Evolutionary conservation across 2,113 vertebrate genomes (phyloP).

Genomic region (Marcusenius ussheri): DNA sequence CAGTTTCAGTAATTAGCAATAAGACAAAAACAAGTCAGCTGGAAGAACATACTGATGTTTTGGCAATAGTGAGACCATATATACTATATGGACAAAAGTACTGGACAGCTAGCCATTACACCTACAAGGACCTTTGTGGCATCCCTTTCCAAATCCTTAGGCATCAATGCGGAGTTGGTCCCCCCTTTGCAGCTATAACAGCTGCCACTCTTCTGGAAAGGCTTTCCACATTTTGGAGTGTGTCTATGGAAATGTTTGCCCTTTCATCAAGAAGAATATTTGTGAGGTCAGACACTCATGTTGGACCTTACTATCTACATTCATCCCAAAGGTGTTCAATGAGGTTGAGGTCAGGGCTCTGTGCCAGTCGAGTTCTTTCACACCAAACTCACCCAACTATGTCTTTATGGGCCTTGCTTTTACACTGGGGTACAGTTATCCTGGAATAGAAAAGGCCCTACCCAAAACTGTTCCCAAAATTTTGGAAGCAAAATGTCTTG

Average conservation of each 20-base stretch:
- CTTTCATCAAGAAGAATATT: not conserved
- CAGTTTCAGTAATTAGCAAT: not conserved
- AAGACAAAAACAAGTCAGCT: not conserved
- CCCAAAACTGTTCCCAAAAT: not conserved
- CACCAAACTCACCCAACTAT: not conserved
- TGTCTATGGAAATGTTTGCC: not conserved
- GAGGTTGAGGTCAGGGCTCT: not conserved
- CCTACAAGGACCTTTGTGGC: not conserved
- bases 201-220: not conserved
- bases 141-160: not conserved
- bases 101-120: not conserved
- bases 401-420: not conserved
- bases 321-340: not conserved
- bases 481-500: not conserved
- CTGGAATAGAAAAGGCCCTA: not conserved
- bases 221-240: not conserved
- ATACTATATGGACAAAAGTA: not conserved
- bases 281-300: not conserved
- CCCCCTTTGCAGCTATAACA: not conserved
- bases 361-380: not conserved
- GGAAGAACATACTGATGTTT: not conserved
- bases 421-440: not conserved
- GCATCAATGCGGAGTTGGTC: not conserved
- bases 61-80: not conserved
- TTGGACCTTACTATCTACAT: not conserved